Base-by-base conservation (phyloP, 2,888 invertebrate species). In the Arge pagana region DNA sequence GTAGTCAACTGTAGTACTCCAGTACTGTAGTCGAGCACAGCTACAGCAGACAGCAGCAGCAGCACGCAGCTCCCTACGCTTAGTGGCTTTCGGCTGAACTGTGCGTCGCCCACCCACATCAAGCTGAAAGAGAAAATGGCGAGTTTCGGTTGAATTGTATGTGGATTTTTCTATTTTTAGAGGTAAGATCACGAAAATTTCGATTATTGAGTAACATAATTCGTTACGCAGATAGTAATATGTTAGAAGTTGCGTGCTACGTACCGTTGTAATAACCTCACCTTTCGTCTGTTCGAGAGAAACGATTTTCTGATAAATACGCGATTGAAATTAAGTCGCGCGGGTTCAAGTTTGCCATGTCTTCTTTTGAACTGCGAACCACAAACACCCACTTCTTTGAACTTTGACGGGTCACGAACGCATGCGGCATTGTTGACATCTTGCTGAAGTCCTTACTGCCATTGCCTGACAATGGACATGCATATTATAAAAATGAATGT, bases 161-260 rank as follows among this genome's bases (percentile, higher is more conserved):
- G 45, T 45, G 33, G 45, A 45, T 45, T 35, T 23, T 23, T 45
- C 23, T 45, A 33, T 45, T 45, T 45, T 45, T 45, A 16, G 35
- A 45, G 45, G 45, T 45, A 45, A 45, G 35, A 21, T 35, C 21
- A 11, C 35, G 10, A 10, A 16, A 33, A 21, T 24, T 15, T 8
- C 11, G 10, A 30, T 8, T 5, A 23, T 23, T 31, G 0, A 15
- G 8, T 5, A 33, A 35, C 10, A 23, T 15, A 30, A 10, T 45
- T n/a, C n/a, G n/a, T n/a, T n/a, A n/a, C n/a, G n/a, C n/a, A n/a
- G n/a, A n/a, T n/a, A n/a, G n/a, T n/a, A n/a, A n/a, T n/a, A n/a
- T n/a, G n/a, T n/a, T n/a, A n/a, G n/a, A n/a, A n/a, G n/a, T n/a
- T n/a, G n/a, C n/a, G n/a, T n/a, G n/a, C n/a, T 23, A 23, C 31